These are phyloP conservation scores for Trididemnum clinides DNA, from an alignment of 23 tunicate species.

Conservation along the genomic window DNA sequence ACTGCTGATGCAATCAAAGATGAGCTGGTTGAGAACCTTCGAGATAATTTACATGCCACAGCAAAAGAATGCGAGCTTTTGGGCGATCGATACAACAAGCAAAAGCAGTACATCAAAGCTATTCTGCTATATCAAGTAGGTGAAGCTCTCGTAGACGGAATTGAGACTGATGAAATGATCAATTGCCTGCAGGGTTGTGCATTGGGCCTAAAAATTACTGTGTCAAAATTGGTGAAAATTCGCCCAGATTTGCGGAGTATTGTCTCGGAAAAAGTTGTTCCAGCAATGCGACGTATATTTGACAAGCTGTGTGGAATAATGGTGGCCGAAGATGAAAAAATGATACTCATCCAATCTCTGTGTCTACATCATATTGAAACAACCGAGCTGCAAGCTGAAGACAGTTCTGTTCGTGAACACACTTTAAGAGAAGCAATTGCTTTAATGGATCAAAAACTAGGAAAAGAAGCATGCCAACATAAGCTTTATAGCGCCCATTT, in stretches of 20 bases:
- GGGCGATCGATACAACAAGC: background rate
- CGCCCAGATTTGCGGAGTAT: conserved; percentile 10
- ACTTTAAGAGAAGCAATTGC: conserved; percentile 1
- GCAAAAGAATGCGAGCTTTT: conserved; percentile 17
- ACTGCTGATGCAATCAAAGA: background rate
- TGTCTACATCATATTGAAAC: conserved; percentile 44
- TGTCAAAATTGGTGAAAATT: background rate
- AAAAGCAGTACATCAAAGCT: conserved; percentile 11
- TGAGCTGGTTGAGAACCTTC: background rate
- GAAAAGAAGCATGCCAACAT: conserved; percentile 14
- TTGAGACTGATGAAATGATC: background rate
- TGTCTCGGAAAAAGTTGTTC: conserved; percentile 10
- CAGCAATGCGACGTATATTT: conserved; percentile 17
- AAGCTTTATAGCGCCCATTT: conserved; percentile 14
- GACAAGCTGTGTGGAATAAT: background rate
- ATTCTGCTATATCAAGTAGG: conserved; percentile 6
- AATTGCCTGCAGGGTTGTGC: conserved; percentile 27
- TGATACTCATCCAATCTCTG: conserved; percentile 2
- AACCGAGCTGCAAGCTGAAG: background rate
- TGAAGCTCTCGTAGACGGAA: background rate
- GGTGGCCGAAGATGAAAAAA: background rate
- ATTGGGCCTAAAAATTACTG: background rate
- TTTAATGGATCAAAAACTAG: background rate
- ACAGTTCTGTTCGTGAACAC: background rate
- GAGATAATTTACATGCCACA: background rate